phyloP scores from a whole-genome alignment of 2,888 invertebrate genomes.

The Apamea monoglypha region DNA sequence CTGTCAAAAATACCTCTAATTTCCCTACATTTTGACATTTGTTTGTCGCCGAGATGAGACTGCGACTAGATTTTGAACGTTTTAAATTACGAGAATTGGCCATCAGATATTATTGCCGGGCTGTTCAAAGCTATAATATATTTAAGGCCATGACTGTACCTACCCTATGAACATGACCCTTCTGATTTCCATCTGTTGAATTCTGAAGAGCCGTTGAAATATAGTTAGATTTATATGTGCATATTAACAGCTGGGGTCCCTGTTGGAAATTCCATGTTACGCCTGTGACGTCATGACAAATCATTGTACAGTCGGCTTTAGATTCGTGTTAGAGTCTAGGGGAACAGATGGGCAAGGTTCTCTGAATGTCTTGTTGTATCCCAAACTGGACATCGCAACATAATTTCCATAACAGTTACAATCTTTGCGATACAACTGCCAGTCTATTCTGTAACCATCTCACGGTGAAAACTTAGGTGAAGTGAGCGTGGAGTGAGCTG shows the following conservation, averaged over 20 bases:
- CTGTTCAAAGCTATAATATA: not conserved
- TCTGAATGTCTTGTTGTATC: not conserved
- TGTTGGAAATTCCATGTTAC: conserved; percentile 13
- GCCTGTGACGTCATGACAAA: conserved; percentile 14
- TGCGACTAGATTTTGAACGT: too few relatives aligned
- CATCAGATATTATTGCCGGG: not conserved
- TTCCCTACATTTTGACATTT: too few relatives aligned
- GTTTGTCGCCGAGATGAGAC: too few relatives aligned
- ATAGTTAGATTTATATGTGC: conserved; percentile 45
- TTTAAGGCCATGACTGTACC: not conserved
- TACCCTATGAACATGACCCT: conserved; percentile 1
- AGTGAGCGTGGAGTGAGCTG: too few relatives aligned
- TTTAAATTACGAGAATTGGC: too few relatives aligned
- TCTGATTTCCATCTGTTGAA: conserved; percentile 16
- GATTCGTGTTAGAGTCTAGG: not conserved
- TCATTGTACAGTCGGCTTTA: conserved; percentile 29
- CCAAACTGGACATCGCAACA: not conserved
- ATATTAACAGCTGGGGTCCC: conserved; percentile 20
- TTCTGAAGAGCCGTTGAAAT: not conserved
- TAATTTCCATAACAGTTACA: not conserved
- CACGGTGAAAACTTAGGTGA: too few relatives aligned
- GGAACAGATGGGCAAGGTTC: not conserved
- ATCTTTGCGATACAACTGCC: too few relatives aligned
- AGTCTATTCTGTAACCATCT: too few relatives aligned
- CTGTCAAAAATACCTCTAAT: too few relatives aligned